Evolutionary conservation across 1,140 invertebrate genomes (phyloP), one percentile per base, ranked within the genome.

Genomic region (Holcopasites calliopsidis): DNA sequence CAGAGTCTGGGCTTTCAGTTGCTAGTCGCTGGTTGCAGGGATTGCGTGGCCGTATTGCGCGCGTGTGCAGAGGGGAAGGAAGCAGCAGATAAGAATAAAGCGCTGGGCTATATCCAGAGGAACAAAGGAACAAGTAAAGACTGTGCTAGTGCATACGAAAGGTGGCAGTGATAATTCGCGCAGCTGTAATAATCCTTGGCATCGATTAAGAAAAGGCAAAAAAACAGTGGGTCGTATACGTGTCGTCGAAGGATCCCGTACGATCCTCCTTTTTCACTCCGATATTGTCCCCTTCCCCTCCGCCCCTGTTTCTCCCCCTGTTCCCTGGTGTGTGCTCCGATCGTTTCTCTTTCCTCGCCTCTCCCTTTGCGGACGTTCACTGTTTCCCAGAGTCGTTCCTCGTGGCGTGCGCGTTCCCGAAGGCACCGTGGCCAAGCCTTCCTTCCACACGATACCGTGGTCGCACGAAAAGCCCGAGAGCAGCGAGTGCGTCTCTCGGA

Each of bases 1-100:
- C 81, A 73, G 77, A 77, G 60, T 61, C 72, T 79, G 49, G 61
- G 68, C 54, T 84, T 85, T 84, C 80, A 74, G 74, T 81, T 62
- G 80, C 58, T 82, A 82, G 81, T 85, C 70, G 81, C 50, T 80
- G 73, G 73, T 86, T 70, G 79, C 35, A 74, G 76, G 58, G 62
- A 66, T 75, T 74, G 72, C 55, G 61, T 42, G 60, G 55, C 58
- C 64, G 44, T 75, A 70, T 60, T 57, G 66, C 38, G 23, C n/a
- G 61, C 49, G 66, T 26, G 55, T 23, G 44, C 23, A n/a, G 35
- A 60, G 21, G 26, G n/a, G n/a, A n/a, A n/a, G n/a, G n/a, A n/a
- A n/a, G n/a, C n/a, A n/a, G n/a, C 0, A 68, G 58, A 57, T 44
- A 77, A 65, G 61, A 73, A 33, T 40, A 57, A 44, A 42, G 38